These are phyloP conservation scores for Venusia cambrica DNA, from an alignment of 2,888 invertebrate genomes.

Conservation along the genomic window DNA sequence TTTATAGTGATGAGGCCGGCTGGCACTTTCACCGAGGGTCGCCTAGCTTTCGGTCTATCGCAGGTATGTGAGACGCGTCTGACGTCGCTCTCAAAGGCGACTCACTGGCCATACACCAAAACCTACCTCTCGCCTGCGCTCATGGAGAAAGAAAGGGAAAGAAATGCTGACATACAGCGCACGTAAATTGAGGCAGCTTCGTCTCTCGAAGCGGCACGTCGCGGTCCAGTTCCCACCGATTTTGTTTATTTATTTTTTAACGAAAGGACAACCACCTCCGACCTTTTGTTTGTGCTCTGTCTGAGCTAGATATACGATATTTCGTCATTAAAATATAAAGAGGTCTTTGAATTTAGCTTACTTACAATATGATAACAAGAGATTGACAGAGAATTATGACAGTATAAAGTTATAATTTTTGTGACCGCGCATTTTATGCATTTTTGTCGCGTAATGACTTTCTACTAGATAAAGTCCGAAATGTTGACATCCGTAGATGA, in stretches of 20 bases:
- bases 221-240: slow-evolving; percentile 68
- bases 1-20: slow-evolving; percentile 45
- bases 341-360: too few species aligned
- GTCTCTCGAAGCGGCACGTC: slow-evolving; percentile 42
- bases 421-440: too few species aligned
- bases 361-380: too few species aligned
- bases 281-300: slow-evolving; percentile 28
- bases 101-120: slow-evolving; percentile 21
- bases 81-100: slow-evolving; percentile 38
- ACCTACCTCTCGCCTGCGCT: slow-evolving; percentile 49
- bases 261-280: slow-evolving; percentile 57
- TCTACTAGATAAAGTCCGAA: too few species aligned
- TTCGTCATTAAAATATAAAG: slow-evolving; percentile 1
- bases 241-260: slow-evolving; percentile 42
- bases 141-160: slow-evolving; percentile 56
- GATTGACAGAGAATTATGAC: too few species aligned
- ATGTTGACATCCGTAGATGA: too few species aligned
- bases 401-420: too few species aligned
- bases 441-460: too few species aligned
- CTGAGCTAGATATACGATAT: slow-evolving; percentile 23
- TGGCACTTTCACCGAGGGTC: slow-evolving; percentile 74
- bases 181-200: slow-evolving; percentile 37
- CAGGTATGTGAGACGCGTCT: slow-evolving; percentile 49
- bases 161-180: slow-evolving; percentile 32
- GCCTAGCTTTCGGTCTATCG: slow-evolving; percentile 58